Percentiles rank a stretch among this genome's conserved stretches.
Conservation (phyloP, 2,797 vertebrate genomes). For the Sarcoramphus papa region DNA sequence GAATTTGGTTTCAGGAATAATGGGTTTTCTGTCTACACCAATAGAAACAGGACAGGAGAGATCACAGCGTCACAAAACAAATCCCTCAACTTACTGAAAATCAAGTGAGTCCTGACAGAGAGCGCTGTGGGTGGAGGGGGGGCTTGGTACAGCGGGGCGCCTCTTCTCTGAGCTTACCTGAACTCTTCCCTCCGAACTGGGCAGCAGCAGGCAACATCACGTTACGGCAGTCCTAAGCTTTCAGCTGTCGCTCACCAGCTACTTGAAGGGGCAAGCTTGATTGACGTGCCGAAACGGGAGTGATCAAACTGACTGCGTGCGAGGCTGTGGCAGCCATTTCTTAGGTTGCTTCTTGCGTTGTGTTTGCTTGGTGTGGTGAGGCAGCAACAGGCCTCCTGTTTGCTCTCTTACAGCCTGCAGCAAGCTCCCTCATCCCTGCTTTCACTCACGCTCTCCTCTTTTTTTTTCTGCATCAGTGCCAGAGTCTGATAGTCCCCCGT, state of each 20-base stretch:
- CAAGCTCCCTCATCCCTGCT: not conserved
- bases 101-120: constrained; percentile 84
- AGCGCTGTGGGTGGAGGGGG: not conserved
- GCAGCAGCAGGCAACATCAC: not conserved
- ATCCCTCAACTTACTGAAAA: constrained; percentile 90
- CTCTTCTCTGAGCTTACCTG: not conserved
- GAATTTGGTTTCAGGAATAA: constrained; percentile 97
- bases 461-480: not conserved
- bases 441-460: not conserved
- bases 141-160: not conserved
- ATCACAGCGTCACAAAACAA: constrained; percentile 89
- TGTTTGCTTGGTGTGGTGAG: not conserved
- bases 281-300: not conserved
- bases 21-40: constrained; percentile 92
- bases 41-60: constrained; percentile 94
- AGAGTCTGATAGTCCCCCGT: not conserved
- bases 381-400: not conserved
- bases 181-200: not conserved
- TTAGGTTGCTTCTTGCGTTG: not conserved
- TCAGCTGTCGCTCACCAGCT: not conserved
- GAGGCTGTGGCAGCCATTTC: not conserved
- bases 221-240: not conserved
- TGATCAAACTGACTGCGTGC: fast-evolving
- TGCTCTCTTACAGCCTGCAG: not conserved
- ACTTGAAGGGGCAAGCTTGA: not conserved